Percentiles rank a stretch among this genome's conserved stretches.
phyloP scores from a whole-genome alignment of 2,797 vertebrate species.

The Muraenolepis orangiensis region DNA sequence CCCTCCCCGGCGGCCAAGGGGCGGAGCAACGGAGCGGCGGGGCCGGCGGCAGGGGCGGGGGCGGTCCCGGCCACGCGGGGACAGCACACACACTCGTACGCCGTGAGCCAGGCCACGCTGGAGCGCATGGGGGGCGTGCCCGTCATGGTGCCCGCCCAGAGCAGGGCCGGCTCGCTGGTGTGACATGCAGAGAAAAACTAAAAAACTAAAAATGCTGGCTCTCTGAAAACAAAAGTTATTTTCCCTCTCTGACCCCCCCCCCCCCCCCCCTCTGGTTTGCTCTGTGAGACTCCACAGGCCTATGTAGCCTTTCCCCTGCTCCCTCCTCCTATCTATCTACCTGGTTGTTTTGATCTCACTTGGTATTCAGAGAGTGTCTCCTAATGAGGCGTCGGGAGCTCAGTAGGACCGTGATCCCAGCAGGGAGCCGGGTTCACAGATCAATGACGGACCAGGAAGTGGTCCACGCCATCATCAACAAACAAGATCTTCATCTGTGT shows the following conservation, averaged over 20 bases:
- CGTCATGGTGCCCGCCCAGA: slow-evolving; percentile 96
- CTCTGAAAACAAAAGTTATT: no score
- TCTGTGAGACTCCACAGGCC: slow-evolving; percentile 41
- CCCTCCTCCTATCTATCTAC: slow-evolving; percentile 37
- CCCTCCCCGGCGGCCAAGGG: slow-evolving; percentile 80
- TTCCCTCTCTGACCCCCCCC: neutral
- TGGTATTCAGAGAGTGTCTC: neutral
- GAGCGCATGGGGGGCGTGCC: slow-evolving; percentile 94
- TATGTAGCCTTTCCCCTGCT: slow-evolving; percentile 57
- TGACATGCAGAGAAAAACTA: slow-evolving; percentile 41
- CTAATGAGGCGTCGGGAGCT: neutral
- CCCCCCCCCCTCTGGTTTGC: neutral
- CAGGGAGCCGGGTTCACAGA: neutral
- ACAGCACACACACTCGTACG: slow-evolving; percentile 84
- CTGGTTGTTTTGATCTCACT: neutral
- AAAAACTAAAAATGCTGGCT: no score
- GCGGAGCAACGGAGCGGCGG: slow-evolving; percentile 85
- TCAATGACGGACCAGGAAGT: neutral
- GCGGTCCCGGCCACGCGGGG: slow-evolving; percentile 60
- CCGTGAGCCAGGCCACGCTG: slow-evolving; percentile 89
- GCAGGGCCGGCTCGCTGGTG: slow-evolving; percentile 91
- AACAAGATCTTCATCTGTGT: neutral
- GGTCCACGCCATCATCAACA: neutral
- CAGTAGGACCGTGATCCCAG: neutral
- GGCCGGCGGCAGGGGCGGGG: slow-evolving; percentile 71